Base-by-base conservation (phyloP, 2,797 vertebrate species). In the Fratercula arctica region DNA sequence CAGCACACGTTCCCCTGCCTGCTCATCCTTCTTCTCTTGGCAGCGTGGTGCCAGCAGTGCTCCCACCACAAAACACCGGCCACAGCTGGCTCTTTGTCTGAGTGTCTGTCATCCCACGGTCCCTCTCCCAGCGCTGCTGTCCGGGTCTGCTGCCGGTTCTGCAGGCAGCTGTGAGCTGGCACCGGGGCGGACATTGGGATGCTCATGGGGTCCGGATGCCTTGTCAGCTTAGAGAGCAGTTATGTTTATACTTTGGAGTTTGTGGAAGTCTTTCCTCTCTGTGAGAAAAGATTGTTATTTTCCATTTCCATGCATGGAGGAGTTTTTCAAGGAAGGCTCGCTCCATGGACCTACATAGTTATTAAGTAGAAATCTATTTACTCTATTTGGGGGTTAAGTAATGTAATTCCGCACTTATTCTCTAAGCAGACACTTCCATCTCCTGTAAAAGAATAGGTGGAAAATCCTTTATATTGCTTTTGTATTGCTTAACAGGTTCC, bases 81-180 rank as follows among this genome's bases (percentile, higher is more conserved):
- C 64, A 19, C 6, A 45, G 41, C 26, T n/a, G 28, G 69, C 37
- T 67, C 54, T 43, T 67, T 82, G 19, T 59, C 86, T 54, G n/a
- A 61, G 45, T 0, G 1, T 20, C 63, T 89, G 53, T 66, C 83
- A 61, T 60, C 35, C 3, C 0, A 0, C 1, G 0, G 19, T 25
- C 59, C 37, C 59, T 73, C 43, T 85, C 41, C 43, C 63, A 63
- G 35, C 1, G 1, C 74, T 13, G 4, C 69, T 13, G 4, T 83
- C 63, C 59, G 79, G 63, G 54, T 81, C 81, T 3, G 3, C 79
- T 63, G 35, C 50, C 6, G 10, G 20, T 51, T 83, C 85, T 25
- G 25, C 35, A 89, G 57, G 53, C 69, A 53, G 41, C 24, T 5
- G 2, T 59, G 20, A 3, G 4, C 23, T 86, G 69, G 51, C 37